Evolutionary conservation across 2,888 invertebrate genomes (phyloP).

Genomic region (Pheosia tremula): DNA sequence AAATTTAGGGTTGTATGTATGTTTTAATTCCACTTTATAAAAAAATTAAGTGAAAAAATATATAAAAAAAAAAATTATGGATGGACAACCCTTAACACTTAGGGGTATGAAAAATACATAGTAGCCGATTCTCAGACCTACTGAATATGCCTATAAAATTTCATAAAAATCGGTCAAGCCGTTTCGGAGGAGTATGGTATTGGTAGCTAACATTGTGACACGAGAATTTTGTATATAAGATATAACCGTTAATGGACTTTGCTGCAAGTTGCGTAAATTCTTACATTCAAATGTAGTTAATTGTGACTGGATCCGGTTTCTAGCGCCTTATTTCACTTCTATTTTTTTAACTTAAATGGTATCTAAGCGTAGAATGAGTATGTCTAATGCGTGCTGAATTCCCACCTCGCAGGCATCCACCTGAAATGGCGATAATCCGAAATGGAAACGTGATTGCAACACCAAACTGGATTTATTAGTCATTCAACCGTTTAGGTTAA

Average conservation of each 20-base stretch:
- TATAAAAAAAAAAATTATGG: too few relatives aligned
- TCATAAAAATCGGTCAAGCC: too few relatives aligned
- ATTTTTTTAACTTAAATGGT: constrained; percentile 9
- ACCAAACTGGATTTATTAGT: constrained; percentile 28
- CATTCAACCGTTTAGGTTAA: constrained; percentile 17
- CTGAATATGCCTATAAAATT: too few relatives aligned
- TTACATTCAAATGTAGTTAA: neutral
- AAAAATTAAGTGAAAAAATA: too few relatives aligned
- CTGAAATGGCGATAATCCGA: constrained; percentile 28
- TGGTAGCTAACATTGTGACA: too few relatives aligned
- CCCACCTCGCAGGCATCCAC: constrained; percentile 22
- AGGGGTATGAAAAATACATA: too few relatives aligned
- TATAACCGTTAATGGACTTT: neutral
- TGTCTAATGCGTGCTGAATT: constrained; percentile 17
- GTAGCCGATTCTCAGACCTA: too few relatives aligned
- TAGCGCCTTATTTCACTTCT: neutral
- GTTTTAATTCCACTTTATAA: too few relatives aligned
- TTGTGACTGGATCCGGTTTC: neutral
- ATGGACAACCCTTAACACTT: too few relatives aligned
- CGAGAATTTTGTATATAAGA: too few relatives aligned
- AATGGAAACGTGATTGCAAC: constrained; percentile 31
- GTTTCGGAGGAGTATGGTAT: too few relatives aligned
- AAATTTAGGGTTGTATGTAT: too few relatives aligned
- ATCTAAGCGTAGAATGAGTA: constrained; percentile 10
- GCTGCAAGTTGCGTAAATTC: neutral